A percentile compares a stretch with the other conserved stretches of the same genome.
Conservation (phyloP, 2,888 invertebrate species). For the Nemotelus pantherinus region DNA sequence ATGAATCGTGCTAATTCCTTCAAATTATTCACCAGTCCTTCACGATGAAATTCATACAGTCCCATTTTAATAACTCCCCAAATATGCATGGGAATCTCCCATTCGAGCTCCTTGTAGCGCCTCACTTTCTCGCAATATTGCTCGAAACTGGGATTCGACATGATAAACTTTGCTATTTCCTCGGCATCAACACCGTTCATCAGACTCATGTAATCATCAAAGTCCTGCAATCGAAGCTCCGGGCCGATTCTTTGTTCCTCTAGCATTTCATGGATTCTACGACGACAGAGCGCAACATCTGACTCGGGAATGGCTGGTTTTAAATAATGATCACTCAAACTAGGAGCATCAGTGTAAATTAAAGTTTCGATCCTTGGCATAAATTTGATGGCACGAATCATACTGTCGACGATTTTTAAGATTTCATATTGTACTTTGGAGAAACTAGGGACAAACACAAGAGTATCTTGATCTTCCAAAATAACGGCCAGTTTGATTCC, state of each 20-base stretch:
- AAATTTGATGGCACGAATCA: slow-evolving; percentile 76
- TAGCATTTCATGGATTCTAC: slow-evolving; percentile 71
- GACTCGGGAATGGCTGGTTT: slow-evolving; percentile 78
- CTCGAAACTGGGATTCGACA: slow-evolving; percentile 72
- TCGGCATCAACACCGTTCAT: slow-evolving; percentile 73
- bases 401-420: slow-evolving; percentile 75
- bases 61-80: slow-evolving; percentile 77
- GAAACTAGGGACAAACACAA: slow-evolving; percentile 80
- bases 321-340: slow-evolving; percentile 55
- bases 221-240: slow-evolving; percentile 77
- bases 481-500: slow-evolving; percentile 68
- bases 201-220: slow-evolving; percentile 80
- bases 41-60: slow-evolving; percentile 86
- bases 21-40: slow-evolving; percentile 78
- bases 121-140: slow-evolving; percentile 71
- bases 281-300: slow-evolving; percentile 72
- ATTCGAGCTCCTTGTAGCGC: slow-evolving; percentile 71
- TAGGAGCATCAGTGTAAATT: slow-evolving; percentile 64
- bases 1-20: slow-evolving; percentile 75
- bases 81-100: slow-evolving; percentile 69
- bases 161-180: slow-evolving; percentile 75
- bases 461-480: slow-evolving; percentile 66
- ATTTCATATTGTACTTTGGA: slow-evolving; percentile 78
- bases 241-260: slow-evolving; percentile 79
- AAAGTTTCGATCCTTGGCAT: slow-evolving; percentile 84